phyloP scores from a whole-genome alignment of 53 echinoderm and acorn worm genomes.

The Luidia sarsii region DNA sequence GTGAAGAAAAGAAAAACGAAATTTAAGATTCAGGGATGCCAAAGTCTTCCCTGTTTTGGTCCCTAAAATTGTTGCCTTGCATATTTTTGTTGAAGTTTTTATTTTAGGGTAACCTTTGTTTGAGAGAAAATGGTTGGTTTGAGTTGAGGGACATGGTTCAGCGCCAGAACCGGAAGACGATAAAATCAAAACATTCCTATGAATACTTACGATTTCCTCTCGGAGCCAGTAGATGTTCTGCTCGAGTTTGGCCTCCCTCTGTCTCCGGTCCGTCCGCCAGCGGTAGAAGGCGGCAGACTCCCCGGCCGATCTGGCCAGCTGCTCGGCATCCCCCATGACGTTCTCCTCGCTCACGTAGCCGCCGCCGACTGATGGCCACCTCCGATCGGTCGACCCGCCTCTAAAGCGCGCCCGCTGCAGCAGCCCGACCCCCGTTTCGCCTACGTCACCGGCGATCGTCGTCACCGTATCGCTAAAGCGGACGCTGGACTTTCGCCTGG shows the following conservation, averaged over 20 bases:
- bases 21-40: too few relatives aligned
- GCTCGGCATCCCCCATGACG: not conserved
- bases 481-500: conserved; percentile 11
- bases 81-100: too few relatives aligned
- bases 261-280: conserved; percentile 31
- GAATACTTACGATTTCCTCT: conserved; percentile 75
- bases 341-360: not conserved
- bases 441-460: not conserved
- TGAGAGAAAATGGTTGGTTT: too few relatives aligned
- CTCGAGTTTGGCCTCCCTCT: conserved; percentile 61
- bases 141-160: too few relatives aligned
- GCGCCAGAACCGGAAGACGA: not conserved
- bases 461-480: conserved; percentile 29
- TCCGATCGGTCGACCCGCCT: conserved; percentile 3
- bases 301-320: conserved; percentile 15
- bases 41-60: too few relatives aligned
- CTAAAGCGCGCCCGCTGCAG: not conserved
- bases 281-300: not conserved
- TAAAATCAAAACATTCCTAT: not conserved
- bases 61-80: too few relatives aligned
- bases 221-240: conserved; percentile 70
- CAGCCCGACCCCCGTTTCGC: too few relatives aligned
- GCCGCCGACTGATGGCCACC: not conserved
- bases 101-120: too few relatives aligned
- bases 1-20: too few relatives aligned